Evolutionary conservation across 2,113 vertebrate genomes (phyloP).

Genomic region (Cercocebus atys): DNA sequence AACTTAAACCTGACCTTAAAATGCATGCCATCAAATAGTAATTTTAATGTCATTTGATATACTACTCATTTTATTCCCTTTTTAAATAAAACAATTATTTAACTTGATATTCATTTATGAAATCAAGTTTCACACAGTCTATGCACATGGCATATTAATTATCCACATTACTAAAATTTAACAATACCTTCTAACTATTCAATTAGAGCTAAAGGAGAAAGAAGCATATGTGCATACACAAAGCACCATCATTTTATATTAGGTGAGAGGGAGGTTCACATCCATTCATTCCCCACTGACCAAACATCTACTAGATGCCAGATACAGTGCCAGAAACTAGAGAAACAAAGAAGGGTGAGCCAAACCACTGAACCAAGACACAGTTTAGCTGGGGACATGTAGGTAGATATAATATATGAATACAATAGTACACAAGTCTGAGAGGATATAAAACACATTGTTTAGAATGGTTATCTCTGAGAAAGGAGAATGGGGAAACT

Average conservation of each 20-base stretch:
- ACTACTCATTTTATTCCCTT: slow-evolving; percentile 14
- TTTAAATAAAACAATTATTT: neutral
- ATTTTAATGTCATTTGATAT: neutral
- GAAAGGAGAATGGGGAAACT: neutral
- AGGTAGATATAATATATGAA: neutral
- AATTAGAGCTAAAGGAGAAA: neutral
- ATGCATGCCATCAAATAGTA: neutral
- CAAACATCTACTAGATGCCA: neutral
- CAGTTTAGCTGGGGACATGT: neutral
- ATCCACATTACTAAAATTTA: neutral
- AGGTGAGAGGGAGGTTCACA: neutral
- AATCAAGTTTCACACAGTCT: neutral
- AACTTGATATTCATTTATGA: slow-evolving; percentile 14
- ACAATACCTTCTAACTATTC: neutral
- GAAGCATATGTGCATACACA: neutral
- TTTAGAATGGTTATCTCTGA: neutral
- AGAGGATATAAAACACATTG: neutral
- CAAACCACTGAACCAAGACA: neutral
- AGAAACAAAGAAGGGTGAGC: neutral
- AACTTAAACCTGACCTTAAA: slow-evolving; percentile 36
- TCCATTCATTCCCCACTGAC: neutral
- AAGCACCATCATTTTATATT: too few species aligned
- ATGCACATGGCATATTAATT: neutral
- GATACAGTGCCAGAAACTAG: neutral
- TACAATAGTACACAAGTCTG: neutral